Evolutionary conservation across 2,797 vertebrate genomes (phyloP).

Genomic region (Microcaecilia unicolor): DNA sequence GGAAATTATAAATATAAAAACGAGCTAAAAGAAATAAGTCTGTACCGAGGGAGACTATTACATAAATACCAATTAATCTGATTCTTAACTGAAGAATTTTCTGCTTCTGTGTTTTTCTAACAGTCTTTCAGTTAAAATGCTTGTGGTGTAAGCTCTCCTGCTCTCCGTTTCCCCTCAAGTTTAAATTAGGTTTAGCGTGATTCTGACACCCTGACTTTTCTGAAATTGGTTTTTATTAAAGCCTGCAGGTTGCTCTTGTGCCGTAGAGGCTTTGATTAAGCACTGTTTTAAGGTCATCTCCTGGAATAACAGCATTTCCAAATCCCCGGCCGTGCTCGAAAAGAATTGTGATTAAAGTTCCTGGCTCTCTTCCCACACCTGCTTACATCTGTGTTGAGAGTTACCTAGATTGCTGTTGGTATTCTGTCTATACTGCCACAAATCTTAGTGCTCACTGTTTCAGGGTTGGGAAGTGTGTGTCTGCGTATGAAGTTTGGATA

Average conservation of each 20-base stretch:
- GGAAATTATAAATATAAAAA: too few species aligned
- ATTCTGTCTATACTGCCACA: slow-evolving; percentile 19
- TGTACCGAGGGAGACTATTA: too few species aligned
- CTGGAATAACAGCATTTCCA: slow-evolving; percentile 42
- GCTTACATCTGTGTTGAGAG: slow-evolving; percentile 38
- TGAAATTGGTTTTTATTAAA: slow-evolving; percentile 46
- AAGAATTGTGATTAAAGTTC: slow-evolving; percentile 55
- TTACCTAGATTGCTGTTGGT: slow-evolving; percentile 27
- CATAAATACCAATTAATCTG: too few species aligned
- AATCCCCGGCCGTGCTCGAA: slow-evolving; percentile 50
- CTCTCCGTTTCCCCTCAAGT: slow-evolving; percentile 2
- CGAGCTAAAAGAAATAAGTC: too few species aligned
- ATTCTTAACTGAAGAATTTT: too few species aligned
- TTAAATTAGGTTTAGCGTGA: slow-evolving; percentile 24
- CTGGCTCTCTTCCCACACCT: slow-evolving; percentile 46
- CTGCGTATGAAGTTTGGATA: too few species aligned
- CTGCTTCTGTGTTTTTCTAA: too few species aligned
- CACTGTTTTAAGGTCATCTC: slow-evolving; percentile 49
- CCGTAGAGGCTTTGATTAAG: slow-evolving; percentile 54
- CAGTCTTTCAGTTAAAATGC: too few species aligned
- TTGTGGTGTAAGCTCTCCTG: too few species aligned
- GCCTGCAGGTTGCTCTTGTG: slow-evolving; percentile 35
- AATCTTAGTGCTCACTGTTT: slow-evolving; percentile 19
- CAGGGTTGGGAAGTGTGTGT: too few species aligned
- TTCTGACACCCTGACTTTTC: slow-evolving; percentile 30